Evolutionary conservation across 2,888 invertebrate species (phyloP).

Genomic region (Nomada fabriciana): DNA sequence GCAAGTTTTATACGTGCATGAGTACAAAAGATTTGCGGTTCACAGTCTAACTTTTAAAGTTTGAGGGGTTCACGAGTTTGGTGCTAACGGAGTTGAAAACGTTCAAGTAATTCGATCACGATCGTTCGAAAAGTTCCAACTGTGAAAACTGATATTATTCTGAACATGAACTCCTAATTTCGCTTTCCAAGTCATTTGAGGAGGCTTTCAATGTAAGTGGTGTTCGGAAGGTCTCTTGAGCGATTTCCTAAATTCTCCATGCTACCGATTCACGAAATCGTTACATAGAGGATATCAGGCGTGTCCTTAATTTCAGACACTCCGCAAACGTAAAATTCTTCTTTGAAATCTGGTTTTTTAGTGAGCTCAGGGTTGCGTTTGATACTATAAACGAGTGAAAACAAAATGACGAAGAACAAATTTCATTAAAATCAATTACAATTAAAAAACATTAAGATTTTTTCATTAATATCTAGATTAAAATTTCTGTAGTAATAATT

Average conservation of each 20-base stretch:
- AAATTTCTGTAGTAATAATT: no score
- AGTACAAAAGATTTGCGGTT: not conserved
- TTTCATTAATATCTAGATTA: no score
- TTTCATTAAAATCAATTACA: no score
- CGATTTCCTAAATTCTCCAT: slow-evolving; percentile 4
- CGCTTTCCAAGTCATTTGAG: slow-evolving; percentile 8
- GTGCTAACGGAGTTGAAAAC: slow-evolving; percentile 8
- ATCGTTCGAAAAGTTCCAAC: slow-evolving; percentile 4
- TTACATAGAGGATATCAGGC: not conserved
- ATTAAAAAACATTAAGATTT: no score
- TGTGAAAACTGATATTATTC: slow-evolving; percentile 16
- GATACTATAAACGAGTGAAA: not conserved
- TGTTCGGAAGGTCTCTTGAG: not conserved
- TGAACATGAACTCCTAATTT: slow-evolving; percentile 28
- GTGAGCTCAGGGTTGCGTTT: not conserved
- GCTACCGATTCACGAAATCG: not conserved
- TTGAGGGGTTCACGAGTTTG: not conserved
- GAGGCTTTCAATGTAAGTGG: not conserved
- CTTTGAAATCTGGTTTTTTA: not conserved
- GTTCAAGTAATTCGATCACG: slow-evolving; percentile 21
- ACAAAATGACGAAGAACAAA: no score
- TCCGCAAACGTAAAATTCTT: not conserved
- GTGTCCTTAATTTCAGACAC: not conserved
- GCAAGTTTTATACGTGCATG: not conserved
- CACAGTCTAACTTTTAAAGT: not conserved